These are phyloP conservation scores for Heliothis peltigera DNA, from an alignment of 2,888 invertebrate genomes.

Conservation along the genomic window DNA sequence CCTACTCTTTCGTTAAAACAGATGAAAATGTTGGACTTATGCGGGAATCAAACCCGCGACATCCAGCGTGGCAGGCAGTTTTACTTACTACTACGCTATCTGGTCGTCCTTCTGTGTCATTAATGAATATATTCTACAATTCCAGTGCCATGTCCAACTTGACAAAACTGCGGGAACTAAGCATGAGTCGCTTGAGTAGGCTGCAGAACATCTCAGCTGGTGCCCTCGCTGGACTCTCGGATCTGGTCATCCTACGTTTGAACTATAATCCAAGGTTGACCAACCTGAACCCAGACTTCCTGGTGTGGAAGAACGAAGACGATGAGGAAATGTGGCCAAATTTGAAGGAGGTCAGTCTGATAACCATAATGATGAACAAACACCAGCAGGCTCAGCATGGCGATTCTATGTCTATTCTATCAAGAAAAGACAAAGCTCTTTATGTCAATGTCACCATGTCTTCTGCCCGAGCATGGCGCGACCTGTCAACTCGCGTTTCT, in stretches of 20 bases:
- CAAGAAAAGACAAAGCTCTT: too few relatives aligned
- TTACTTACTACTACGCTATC: background rate
- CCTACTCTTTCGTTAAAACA: too few relatives aligned
- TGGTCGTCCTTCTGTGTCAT: background rate
- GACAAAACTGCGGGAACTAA: conserved; percentile 89
- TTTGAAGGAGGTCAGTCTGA: conserved; percentile 87
- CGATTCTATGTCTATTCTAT: too few relatives aligned
- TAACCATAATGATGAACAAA: too few relatives aligned
- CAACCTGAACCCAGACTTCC: conserved; percentile 89
- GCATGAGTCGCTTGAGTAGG: conserved; percentile 90
- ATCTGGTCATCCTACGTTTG: conserved; percentile 89
- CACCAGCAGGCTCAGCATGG: too few relatives aligned
- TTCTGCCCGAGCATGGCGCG: too few relatives aligned
- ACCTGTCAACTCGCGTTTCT: too few relatives aligned
- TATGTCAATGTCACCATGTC: too few relatives aligned
- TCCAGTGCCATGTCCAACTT: conserved; percentile 90
- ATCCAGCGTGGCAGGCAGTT: too few relatives aligned
- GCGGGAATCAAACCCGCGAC: too few relatives aligned
- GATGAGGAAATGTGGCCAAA: conserved; percentile 89
- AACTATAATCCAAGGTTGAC: conserved; percentile 90
- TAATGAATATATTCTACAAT: conserved; percentile 11
- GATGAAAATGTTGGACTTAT: too few relatives aligned
- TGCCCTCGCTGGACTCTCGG: conserved; percentile 72
- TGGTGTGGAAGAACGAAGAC: conserved; percentile 82
- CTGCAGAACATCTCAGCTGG: conserved; percentile 89